Evolutionary conservation across 2,888 invertebrate genomes (phyloP).

Genomic region (Marronus borbonicus): DNA sequence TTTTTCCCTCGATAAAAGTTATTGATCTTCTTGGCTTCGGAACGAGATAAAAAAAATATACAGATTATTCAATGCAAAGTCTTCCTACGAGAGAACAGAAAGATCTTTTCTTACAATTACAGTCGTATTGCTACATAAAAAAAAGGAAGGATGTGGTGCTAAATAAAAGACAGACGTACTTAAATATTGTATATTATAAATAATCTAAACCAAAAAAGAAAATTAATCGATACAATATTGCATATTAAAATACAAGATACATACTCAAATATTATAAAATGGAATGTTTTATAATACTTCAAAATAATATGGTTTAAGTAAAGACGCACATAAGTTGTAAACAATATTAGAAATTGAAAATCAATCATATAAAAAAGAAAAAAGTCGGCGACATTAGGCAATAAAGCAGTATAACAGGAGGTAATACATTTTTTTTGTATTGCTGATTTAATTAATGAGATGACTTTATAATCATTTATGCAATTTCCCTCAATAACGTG

Average conservation of each 20-base stretch:
- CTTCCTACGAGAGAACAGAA: too few species aligned
- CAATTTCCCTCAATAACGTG: not conserved
- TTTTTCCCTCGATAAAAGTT: too few species aligned
- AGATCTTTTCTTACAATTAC: too few species aligned
- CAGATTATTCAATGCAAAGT: too few species aligned
- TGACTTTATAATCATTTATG: too few species aligned
- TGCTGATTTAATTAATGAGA: not conserved
- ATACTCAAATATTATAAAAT: slow-evolving; percentile 50
- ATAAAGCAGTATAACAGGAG: slow-evolving; percentile 16
- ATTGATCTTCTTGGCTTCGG: too few species aligned
- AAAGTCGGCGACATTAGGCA: slow-evolving; percentile 32
- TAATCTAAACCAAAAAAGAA: slow-evolving; percentile 40
- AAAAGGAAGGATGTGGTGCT: not conserved
- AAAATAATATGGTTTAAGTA: slow-evolving; percentile 45
- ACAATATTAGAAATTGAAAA: slow-evolving; percentile 28
- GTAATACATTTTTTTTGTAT: not conserved
- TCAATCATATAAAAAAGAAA: slow-evolving; percentile 28
- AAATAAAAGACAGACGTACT: slow-evolving; percentile 19
- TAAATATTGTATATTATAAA: slow-evolving; percentile 50
- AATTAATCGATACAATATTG: slow-evolving; percentile 44
- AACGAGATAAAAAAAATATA: too few species aligned
- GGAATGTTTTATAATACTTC: slow-evolving; percentile 50
- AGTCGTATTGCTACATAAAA: too few species aligned
- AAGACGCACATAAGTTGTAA: slow-evolving; percentile 37
- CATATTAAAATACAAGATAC: slow-evolving; percentile 44